Base-by-base conservation (phyloP, 2,797 vertebrate species). In the Manis javanica region DNA sequence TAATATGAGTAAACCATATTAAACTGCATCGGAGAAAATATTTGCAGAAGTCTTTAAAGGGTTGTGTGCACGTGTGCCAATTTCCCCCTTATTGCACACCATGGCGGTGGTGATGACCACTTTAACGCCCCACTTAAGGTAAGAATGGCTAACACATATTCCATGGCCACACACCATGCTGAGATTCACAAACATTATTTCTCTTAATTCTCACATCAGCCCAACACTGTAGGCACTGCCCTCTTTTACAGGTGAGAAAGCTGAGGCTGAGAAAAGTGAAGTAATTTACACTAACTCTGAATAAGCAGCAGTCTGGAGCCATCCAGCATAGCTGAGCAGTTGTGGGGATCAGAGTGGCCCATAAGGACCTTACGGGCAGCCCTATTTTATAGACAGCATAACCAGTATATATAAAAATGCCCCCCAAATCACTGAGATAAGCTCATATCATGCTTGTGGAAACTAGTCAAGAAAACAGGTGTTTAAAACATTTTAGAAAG, bases 401-500 rank as follows among this genome's bases (percentile, higher is more conserved):
- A 81, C 24, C 0, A 1, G 42, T 23, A 6, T 9, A 24, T 2
- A 12, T 16, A 57, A 55, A 66, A 42, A 64, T n/a, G 9, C 3
- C 31, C 53, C 42, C 49, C 57, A 57, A 21, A 53, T 39, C 71
- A 15, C 84, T 55, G 31, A 61, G 53, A 37, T 49, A 64, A 82
- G 64, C n/a, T 59, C 55, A 34, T 71, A 31, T 34, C 31, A 31
- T 61, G 53, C 37, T 87, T 55, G 0, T 7, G 34, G 37, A 84
- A 75, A 68, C 64, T 15, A 42, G 53, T 88, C 18, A 89, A 49
- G 78, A 83, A 91, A 72, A 39, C n/a, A 51, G 90, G 81, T 55
- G 55, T 55, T 79, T 49, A 90, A 92, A 78, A 81, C 81, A 74
- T 79, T 87, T 75, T 29, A n/a, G 64, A 84, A 81, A 87, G 66